Base-by-base conservation (phyloP, 2,888 invertebrate genomes). In the Tachina lurida region DNA sequence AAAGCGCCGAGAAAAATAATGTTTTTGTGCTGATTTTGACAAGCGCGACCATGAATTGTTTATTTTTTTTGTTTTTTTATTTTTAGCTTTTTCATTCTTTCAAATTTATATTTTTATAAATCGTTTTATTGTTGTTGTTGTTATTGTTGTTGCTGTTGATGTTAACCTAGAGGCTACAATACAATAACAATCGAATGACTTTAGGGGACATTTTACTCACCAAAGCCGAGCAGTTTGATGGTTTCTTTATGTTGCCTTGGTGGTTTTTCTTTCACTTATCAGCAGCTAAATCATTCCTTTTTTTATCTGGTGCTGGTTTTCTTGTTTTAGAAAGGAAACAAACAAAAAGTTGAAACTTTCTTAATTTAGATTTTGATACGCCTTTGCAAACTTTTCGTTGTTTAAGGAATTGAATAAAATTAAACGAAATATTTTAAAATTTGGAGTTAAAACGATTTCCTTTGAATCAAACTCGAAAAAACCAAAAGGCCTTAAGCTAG, bases 1-100 rank as follows among this genome's bases (percentile, higher is more conserved):
- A 78, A 75, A 83, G 12, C 73, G 19, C 10, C 43, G 22, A 75
- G 60, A 43, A 54, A 60, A 70, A 79, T 60, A 31, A 75, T 62
- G 84, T 75, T 70, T 80, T 84, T 79, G 17, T 77, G 83, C 86
- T 86, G 86, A 83, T 73, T 86, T 86, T 86, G 86, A 86, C 86
- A 83, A 83, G 83, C 79, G 86, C 83, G 86, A 77, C 86, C 86
- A 86, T 86, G 83, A 83, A 80, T 83, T 73, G 75, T 31, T 31
- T 31, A 31, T 31, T 31, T 3, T 1, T 31, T 31, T 31, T 31
- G 2, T 86, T 81, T 49, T 75, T 74, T 63, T 60, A 63, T 63
- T 60, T 17, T 70, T 19, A n/a, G 17, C 49, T 39, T 49, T 31
- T 68, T 22, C 13, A 65, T 60, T 13, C 54, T 75, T 68, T 68